Percentiles rank a stretch among this genome's conserved stretches.
Evolutionary conservation across 2,888 invertebrate genomes (phyloP).

Genomic region (Pristionchus japonicus): DNA sequence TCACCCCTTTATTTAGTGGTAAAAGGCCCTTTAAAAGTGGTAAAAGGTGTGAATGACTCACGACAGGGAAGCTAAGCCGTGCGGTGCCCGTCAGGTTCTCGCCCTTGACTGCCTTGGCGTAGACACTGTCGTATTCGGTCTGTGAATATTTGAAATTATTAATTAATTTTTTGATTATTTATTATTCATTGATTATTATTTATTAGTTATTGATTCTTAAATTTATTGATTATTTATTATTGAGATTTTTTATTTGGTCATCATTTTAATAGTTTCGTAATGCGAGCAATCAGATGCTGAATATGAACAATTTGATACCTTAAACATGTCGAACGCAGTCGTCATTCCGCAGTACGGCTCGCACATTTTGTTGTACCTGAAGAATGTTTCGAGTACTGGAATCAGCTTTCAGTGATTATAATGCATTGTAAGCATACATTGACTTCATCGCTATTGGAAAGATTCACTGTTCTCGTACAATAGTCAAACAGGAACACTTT

Average conservation of each 20-base stretch:
- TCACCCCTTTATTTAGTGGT: too few species aligned
- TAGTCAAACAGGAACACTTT: too few species aligned
- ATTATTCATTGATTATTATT: too few species aligned
- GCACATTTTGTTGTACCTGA: constrained; percentile 66
- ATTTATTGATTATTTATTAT: background rate
- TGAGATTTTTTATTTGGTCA: background rate
- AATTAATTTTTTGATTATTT: too few species aligned
- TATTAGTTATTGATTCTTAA: background rate
- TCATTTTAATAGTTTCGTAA: background rate
- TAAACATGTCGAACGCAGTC: constrained; percentile 67
- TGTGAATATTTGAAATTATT: background rate
- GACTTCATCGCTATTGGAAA: too few species aligned
- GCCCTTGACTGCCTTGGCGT: constrained; percentile 48
- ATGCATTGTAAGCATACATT: too few species aligned
- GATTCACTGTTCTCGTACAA: too few species aligned
- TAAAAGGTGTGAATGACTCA: too few species aligned
- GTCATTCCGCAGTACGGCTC: constrained; percentile 72
- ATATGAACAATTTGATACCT: constrained; percentile 57
- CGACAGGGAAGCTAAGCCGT: too few species aligned
- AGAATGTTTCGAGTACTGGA: too few species aligned
- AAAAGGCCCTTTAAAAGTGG: too few species aligned
- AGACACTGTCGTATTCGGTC: constrained; percentile 56
- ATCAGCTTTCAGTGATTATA: too few species aligned
- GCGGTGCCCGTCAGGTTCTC: constrained; percentile 2
- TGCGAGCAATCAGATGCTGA: background rate